Evolutionary conservation across 2,113 vertebrate species (phyloP).

Genomic region (Etia nguti): DNA sequence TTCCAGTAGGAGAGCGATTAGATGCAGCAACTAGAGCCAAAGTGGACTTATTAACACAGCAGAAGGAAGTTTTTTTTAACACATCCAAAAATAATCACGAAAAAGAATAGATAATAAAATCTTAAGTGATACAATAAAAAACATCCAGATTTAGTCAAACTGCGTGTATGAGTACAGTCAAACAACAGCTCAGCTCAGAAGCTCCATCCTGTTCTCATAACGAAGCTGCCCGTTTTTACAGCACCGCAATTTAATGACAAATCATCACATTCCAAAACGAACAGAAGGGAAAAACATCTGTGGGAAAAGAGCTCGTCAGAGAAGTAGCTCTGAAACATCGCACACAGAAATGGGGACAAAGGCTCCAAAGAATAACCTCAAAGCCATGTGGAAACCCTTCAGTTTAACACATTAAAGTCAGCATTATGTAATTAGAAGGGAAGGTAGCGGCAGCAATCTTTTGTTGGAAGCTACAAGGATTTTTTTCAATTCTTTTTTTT

Average conservation of each 20-base stretch:
- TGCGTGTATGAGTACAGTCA: not conserved
- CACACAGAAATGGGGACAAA: not conserved
- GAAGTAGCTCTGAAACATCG: not conserved
- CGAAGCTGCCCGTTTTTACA: not conserved
- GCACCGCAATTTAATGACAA: slow-evolving; percentile 22
- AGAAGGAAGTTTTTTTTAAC: not conserved
- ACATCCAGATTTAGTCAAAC: not conserved
- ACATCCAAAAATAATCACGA: not conserved
- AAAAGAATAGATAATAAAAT: not conserved
- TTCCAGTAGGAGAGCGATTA: not conserved
- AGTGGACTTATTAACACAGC: not conserved
- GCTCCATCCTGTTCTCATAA: not conserved
- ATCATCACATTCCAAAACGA: slow-evolving; percentile 26
- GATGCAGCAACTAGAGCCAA: not conserved
- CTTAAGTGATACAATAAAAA: not conserved
- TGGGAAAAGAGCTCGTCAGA: slow-evolving; percentile 3
- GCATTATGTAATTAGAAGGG: not conserved
- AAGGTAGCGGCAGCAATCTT: not conserved
- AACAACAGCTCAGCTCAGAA: not conserved
- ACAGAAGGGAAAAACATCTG: slow-evolving; percentile 24
- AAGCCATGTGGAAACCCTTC: not conserved
- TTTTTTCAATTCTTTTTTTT: not conserved
- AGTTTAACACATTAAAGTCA: not conserved
- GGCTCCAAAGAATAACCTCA: not conserved
- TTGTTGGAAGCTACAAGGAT: not conserved